Percentiles rank a stretch among this genome's conserved stretches.
Conservation (phyloP, 2,888 invertebrate species). For the Flexamia atlantica region DNA sequence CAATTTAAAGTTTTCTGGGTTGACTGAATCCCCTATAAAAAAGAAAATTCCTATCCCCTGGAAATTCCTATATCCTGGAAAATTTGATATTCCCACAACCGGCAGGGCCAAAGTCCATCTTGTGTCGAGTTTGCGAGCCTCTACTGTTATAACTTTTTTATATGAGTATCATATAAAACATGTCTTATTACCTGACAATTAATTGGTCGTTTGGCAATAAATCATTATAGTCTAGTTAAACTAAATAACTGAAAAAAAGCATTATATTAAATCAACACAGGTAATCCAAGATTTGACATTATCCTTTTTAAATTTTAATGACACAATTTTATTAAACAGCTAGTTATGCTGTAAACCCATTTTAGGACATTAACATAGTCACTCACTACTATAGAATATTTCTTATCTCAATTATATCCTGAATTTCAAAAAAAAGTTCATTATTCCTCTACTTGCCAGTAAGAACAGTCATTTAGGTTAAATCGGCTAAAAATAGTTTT, state of each 20-base stretch:
- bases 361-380: background rate
- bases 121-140: no score
- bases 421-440: background rate
- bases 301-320: background rate
- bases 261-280: background rate
- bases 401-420: background rate
- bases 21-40: no score
- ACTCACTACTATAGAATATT: background rate
- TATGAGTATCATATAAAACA: background rate
- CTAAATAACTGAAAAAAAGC: background rate
- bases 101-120: no score
- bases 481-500: conserved; percentile 11
- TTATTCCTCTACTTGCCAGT: background rate
- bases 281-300: background rate
- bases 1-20: no score
- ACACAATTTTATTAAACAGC: background rate
- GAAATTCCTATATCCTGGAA: no score
- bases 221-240: background rate
- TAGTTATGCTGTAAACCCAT: background rate
- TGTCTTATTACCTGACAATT: background rate
- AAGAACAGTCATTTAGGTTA: background rate
- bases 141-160: conserved; percentile 1
- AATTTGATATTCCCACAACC: no score
- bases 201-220: conserved; percentile 31
- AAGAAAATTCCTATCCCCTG: no score